These are phyloP conservation scores for Oreochromis mossambicus DNA, from an alignment of 2,797 vertebrate genomes.

Conservation along the genomic window DNA sequence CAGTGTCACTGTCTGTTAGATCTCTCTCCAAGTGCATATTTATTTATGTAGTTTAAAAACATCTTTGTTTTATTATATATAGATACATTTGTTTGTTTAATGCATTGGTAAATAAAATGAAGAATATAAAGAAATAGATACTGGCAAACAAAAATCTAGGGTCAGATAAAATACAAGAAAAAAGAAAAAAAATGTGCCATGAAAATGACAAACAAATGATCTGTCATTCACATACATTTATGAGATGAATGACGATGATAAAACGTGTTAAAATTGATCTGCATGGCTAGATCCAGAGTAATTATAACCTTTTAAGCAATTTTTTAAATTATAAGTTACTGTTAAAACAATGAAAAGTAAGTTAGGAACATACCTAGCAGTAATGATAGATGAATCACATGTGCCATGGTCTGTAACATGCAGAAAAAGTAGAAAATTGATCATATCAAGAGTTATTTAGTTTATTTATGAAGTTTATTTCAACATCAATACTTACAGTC, in stretches of 20 bases:
- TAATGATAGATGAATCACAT: neutral
- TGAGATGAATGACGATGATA: too few relatives aligned
- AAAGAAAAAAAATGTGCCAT: too few relatives aligned
- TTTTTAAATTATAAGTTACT: rapidly evolving
- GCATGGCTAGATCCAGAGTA: neutral
- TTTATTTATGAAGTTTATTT: neutral
- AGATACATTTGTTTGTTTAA: rapidly evolving
- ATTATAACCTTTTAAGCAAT: rapidly evolving
- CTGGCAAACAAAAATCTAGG: too few relatives aligned
- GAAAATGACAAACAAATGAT: too few relatives aligned
- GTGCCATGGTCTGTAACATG: neutral
- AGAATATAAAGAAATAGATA: rapidly evolving
- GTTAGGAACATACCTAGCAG: neutral
- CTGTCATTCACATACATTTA: too few relatives aligned
- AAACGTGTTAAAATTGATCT: neutral
- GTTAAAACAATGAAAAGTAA: neutral
- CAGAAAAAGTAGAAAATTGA: neutral
- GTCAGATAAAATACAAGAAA: too few relatives aligned
- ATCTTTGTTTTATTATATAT: neutral
- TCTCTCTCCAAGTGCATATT: rapidly evolving
- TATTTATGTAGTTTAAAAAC: neutral
- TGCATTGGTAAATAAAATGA: neutral
- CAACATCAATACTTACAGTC: neutral
- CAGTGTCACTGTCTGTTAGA: rapidly evolving
- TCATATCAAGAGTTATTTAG: neutral